Evolutionary conservation across 2,797 vertebrate species (phyloP), one percentile per base, ranked within the genome.

Genomic region (Chaenodraco wilsoni): DNA sequence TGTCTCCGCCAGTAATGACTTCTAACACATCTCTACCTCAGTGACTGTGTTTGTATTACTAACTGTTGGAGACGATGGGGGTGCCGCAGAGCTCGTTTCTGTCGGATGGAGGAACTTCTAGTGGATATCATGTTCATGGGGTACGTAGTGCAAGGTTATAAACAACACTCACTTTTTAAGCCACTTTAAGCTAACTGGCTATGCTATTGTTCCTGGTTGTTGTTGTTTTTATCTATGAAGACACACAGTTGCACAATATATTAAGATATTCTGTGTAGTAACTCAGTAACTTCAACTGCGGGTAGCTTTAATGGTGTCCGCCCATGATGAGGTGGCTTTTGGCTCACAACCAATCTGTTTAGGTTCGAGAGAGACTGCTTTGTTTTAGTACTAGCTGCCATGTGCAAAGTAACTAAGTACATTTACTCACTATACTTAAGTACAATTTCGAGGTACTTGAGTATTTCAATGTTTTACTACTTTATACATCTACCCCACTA

Each of bases 81-180:
- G 78, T 96, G 45, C 82, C 94, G 3, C 93, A 95, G 67, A 96
- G 96, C 89, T 91, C 95, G 41, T 95, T 96, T 84, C 52, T 92
- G 19, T 92, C 95, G 11, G 92, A 94, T 55, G 95, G 95, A 2
- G 95, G 96, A 49, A 85, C 85, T 37, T 85, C 87, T 9, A 95
- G 96, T 69, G 97, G 97, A 21, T 98, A 96, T 80, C 97, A 98
- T 17, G 94, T 98, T 10, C 96, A 97, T 27, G 96, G 97, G 95
- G 97, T 98, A 94, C 84, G 89, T 89, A 51, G 43, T 12, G 33
- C 78, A 79, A 76, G 78, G 84, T 83, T 85, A 70, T 3, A 41
- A 5, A 3, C 45, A 14, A 2, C 19, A 4, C 21, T 15, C 19
- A 8, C 21, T 43, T n/a, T 2, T 10, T 52, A n/a, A 12, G 0